phyloP scores from a whole-genome alignment of 1,140 invertebrate genomes.

The Panagrolaimus sp. region DNA sequence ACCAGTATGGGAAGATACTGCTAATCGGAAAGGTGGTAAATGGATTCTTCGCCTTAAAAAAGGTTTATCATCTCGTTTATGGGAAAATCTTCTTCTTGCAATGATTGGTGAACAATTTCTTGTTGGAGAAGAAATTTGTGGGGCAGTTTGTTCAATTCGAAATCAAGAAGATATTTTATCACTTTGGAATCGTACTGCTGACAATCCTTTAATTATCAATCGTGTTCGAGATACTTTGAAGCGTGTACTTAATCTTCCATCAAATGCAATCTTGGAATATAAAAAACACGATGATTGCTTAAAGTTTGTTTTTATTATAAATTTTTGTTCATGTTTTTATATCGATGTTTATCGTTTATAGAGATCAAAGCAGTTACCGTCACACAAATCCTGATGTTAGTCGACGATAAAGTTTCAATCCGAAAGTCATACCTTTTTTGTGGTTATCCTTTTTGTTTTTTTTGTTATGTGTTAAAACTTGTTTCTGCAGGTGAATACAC shows the following conservation, averaged over 20 bases:
- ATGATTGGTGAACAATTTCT: constrained; percentile 94
- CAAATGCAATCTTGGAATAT: constrained; percentile 87
- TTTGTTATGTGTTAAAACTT: no score
- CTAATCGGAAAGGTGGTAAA: constrained; percentile 89
- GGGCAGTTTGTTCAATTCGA: constrained; percentile 86
- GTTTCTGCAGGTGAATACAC: no score
- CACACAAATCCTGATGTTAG: constrained; percentile 27
- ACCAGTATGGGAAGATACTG: constrained; percentile 69
- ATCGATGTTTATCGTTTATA: constrained; percentile 10
- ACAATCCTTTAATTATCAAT: constrained; percentile 76
- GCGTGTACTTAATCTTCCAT: constrained; percentile 84
- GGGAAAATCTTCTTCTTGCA: constrained; percentile 96
- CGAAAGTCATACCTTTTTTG: no score
- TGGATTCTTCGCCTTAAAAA: constrained; percentile 90
- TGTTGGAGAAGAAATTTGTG: constrained; percentile 96
- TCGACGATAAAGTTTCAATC: constrained; percentile 25
- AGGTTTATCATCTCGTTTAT: constrained; percentile 86
- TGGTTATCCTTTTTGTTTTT: no score
- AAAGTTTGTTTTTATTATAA: neutral
- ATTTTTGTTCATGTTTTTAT: neutral
- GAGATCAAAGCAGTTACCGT: constrained; percentile 36
- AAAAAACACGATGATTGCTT: constrained; percentile 83
- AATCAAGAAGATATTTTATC: constrained; percentile 95
- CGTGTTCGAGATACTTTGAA: constrained; percentile 88
- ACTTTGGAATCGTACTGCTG: constrained; percentile 91